Evolutionary conservation across 1,140 invertebrate species (phyloP).

Genomic region (Zaprionus ghesquierei): DNA sequence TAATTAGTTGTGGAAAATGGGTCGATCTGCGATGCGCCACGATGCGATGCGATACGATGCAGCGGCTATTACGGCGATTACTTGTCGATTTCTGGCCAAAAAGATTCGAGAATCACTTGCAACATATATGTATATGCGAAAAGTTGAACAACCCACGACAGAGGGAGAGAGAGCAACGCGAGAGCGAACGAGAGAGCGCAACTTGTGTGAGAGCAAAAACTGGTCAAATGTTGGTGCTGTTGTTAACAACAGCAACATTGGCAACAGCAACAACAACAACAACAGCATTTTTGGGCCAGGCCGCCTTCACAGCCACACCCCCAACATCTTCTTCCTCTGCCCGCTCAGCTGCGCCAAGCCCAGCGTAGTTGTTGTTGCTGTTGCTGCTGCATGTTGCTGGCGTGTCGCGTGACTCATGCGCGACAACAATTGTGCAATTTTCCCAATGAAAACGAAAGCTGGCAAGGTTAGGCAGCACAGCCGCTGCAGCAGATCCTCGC

Average conservation of each 20-base stretch:
- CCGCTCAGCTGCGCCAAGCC: constrained; percentile 15
- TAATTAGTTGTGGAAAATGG: constrained; percentile 76
- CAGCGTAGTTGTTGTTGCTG: constrained; percentile 14
- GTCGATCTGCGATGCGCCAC: constrained; percentile 44
- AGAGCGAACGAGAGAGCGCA: neutral
- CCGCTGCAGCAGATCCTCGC: neutral
- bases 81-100: constrained; percentile 25
- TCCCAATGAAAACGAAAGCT: constrained; percentile 63
- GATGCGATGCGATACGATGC: constrained; percentile 8
- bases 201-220: constrained; percentile 15
- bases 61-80: constrained; percentile 31
- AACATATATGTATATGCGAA: constrained; percentile 26
- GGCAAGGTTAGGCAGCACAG: constrained; percentile 51
- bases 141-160: constrained; percentile 57
- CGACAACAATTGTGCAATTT: constrained; percentile 51
- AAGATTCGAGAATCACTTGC: constrained; percentile 40
- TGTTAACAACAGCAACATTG: constrained; percentile 8
- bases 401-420: constrained; percentile 44
- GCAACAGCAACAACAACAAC: neutral
- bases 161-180: neutral
- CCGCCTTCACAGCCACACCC: constrained; percentile 34
- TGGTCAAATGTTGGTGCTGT: constrained; percentile 27
- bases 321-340: constrained; percentile 21
- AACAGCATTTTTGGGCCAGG: constrained; percentile 24
- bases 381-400: constrained; percentile 13